phyloP scores from a whole-genome alignment of 2,888 invertebrate species.

The Drosophila hamatofila region DNA sequence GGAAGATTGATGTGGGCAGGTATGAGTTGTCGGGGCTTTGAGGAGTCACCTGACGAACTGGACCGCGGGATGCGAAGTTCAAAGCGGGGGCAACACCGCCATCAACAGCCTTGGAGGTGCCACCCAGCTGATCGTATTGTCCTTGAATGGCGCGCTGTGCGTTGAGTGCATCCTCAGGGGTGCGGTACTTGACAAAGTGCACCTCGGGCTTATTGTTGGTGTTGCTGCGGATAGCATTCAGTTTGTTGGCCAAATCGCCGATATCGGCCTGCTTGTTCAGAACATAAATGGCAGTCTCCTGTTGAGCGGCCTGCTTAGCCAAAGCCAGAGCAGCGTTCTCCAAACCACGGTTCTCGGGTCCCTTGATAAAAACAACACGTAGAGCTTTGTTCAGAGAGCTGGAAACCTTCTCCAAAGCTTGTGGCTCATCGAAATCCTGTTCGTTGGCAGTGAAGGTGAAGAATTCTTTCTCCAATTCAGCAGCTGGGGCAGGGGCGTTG shows the following conservation, averaged over 20 bases:
- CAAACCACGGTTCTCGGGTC: constrained; percentile 78
- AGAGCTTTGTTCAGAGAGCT: constrained; percentile 68
- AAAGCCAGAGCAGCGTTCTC: constrained; percentile 76
- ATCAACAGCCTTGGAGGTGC: constrained; percentile 63
- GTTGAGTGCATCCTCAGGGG: constrained; percentile 78
- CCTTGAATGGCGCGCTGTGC: constrained; percentile 79
- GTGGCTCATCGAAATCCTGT: constrained; percentile 71
- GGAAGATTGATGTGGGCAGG: constrained; percentile 76
- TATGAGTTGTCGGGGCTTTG: constrained; percentile 63
- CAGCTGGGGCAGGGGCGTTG: constrained; percentile 60
- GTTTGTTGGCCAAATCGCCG: constrained; percentile 66
- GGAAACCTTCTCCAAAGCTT: constrained; percentile 54
- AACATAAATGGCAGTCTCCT: constrained; percentile 83
- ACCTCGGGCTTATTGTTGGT: constrained; percentile 79
- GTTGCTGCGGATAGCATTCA: constrained; percentile 65
- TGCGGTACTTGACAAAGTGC: constrained; percentile 83
- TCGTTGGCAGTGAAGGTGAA: constrained; percentile 77
- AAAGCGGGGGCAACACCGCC: constrained; percentile 76
- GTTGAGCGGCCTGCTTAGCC: constrained; percentile 75
- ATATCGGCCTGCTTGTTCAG: constrained; percentile 80
- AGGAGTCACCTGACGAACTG: constrained; percentile 51
- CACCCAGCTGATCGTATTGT: constrained; percentile 77
- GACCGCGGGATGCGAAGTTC: constrained; percentile 77
- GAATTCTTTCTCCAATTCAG: constrained; percentile 74
- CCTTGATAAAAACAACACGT: constrained; percentile 80